Evolutionary conservation across 2,113 vertebrate species (phyloP).

Genomic region (Nannobrachium achirus): DNA sequence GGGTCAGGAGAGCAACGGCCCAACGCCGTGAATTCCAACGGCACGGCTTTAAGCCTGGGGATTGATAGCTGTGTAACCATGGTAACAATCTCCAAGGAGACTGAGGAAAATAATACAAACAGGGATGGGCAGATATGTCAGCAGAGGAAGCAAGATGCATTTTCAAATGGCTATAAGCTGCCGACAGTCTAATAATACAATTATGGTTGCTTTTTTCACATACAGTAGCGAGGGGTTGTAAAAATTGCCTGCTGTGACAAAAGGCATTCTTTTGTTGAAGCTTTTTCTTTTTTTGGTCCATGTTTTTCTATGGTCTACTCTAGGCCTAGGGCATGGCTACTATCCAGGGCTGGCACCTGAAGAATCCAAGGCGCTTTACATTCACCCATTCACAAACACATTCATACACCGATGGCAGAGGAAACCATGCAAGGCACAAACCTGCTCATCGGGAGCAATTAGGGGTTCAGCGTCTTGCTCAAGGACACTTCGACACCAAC

Average conservation of each 20-base stretch:
- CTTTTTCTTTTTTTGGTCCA: no score
- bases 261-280: no score
- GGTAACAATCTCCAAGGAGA: conserved; percentile 69
- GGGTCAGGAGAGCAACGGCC: conserved; percentile 45
- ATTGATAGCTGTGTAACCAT: conserved; percentile 46
- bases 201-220: neutral
- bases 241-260: neutral
- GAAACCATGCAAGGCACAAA: no score
- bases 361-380: no score
- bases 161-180: neutral
- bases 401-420: no score
- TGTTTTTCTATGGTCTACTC: no score
- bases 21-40: conserved; percentile 27
- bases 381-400: no score
- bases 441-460: no score
- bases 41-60: conserved; percentile 27
- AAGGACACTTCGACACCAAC: no score
- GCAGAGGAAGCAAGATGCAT: conserved; percentile 11
- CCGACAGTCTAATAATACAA: neutral
- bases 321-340: no score
- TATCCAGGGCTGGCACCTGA: no score
- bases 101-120: conserved; percentile 55
- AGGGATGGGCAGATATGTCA: conserved; percentile 41
- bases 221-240: neutral
- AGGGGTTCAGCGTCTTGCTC: no score